phyloP scores from a whole-genome alignment of 1,140 invertebrate species.

The Theocolax elegans region DNA sequence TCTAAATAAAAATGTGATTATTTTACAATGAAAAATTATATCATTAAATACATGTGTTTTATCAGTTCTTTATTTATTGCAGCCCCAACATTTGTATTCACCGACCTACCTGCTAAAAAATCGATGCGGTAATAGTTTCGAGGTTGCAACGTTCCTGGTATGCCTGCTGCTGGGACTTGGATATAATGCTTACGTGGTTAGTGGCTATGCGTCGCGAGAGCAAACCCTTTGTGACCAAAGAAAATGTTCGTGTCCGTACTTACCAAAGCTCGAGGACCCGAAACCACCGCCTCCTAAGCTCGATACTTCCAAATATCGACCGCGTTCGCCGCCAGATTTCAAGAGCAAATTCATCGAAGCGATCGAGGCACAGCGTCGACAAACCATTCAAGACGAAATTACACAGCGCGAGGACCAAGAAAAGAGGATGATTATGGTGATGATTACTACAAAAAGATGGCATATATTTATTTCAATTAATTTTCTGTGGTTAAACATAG shows the following conservation, averaged over 20 bases:
- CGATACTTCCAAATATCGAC: conserved; percentile 67
- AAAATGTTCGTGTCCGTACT: conserved; percentile 67
- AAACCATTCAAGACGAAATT: conserved; percentile 65
- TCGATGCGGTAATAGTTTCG: conserved; percentile 83
- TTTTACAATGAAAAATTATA: no score
- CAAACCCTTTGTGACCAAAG: conserved; percentile 72
- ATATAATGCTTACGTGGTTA: conserved; percentile 89
- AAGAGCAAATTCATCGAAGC: conserved; percentile 73
- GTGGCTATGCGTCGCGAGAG: conserved; percentile 82
- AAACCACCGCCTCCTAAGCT: conserved; percentile 47
- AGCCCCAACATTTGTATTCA: conserved; percentile 82
- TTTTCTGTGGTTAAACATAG: no score
- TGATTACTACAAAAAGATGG: no score
- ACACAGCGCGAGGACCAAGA: conserved; percentile 62
- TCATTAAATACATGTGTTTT: no score
- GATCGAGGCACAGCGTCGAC: conserved; percentile 64
- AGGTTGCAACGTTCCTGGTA: conserved; percentile 80
- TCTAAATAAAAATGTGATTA: no score
- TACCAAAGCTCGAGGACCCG: conserved; percentile 57
- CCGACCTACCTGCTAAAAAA: conserved; percentile 77
- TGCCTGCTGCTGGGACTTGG: conserved; percentile 84
- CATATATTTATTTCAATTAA: no score
- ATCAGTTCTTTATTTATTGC: no score
- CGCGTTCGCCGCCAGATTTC: conserved; percentile 73
- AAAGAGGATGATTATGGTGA: conserved; percentile 45